Evolutionary conservation across 53 echinoderm and acorn worm genomes (phyloP).

Genomic region (Holothuria scabra): DNA sequence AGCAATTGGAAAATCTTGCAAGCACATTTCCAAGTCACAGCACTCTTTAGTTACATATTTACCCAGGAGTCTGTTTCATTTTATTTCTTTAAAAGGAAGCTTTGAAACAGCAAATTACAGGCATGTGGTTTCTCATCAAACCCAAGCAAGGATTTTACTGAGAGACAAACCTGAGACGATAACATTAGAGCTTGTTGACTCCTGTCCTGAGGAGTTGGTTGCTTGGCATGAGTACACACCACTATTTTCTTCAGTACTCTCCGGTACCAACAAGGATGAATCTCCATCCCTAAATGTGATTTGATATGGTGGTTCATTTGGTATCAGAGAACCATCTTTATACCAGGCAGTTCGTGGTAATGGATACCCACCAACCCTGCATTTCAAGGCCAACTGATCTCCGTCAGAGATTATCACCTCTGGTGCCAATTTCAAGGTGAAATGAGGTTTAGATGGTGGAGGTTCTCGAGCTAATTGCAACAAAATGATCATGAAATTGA

Average conservation of each 20-base stretch:
- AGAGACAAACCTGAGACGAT: slow-evolving; percentile 75
- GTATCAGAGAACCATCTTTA: slow-evolving; percentile 72
- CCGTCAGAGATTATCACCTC: slow-evolving; percentile 64
- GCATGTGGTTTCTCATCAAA: no score
- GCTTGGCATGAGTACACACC: slow-evolving; percentile 57
- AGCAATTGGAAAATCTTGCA: no score
- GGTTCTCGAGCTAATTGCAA: slow-evolving; percentile 34
- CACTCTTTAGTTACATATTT: no score
- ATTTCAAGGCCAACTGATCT: slow-evolving; percentile 71
- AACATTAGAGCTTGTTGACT: slow-evolving; percentile 67
- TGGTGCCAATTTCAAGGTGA: slow-evolving; percentile 51
- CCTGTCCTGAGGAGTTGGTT: slow-evolving; percentile 75
- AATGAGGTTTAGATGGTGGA: slow-evolving; percentile 48
- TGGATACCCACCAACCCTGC: slow-evolving; percentile 85
- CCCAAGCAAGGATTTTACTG: slow-evolving; percentile 9
- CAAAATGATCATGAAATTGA: no score
- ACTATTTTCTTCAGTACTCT: slow-evolving; percentile 10
- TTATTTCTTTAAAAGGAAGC: no score
- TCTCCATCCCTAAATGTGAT: slow-evolving; percentile 49
- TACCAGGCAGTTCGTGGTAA: slow-evolving; percentile 83
- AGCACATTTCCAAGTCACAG: no score
- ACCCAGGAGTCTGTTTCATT: no score
- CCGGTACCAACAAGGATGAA: slow-evolving; percentile 14
- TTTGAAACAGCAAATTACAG: slow-evolving; percentile 9
- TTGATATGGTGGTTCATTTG: slow-evolving; percentile 75